phyloP scores from a whole-genome alignment of 2,113 vertebrate genomes.

The Aramus guarauna region DNA sequence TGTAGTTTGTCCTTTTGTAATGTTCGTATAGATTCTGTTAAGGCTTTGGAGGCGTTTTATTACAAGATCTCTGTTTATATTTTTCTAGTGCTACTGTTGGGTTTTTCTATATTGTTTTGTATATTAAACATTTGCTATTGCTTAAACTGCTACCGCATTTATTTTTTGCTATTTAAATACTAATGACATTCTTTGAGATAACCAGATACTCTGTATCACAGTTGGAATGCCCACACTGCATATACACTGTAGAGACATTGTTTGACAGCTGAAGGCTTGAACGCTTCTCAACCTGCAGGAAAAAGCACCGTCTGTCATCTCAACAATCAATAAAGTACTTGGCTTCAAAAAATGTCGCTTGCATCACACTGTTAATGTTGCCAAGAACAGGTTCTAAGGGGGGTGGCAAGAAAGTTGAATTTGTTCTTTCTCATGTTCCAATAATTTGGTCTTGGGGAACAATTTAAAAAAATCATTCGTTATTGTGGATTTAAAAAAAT shows the following conservation, averaged over 20 bases:
- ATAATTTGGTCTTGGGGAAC: background rate
- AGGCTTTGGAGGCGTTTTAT: background rate
- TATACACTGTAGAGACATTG: background rate
- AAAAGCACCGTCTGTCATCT: background rate
- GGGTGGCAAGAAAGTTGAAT: background rate
- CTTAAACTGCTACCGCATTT: background rate
- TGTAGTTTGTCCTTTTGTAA: background rate
- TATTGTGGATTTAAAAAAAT: background rate
- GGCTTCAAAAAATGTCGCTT: background rate
- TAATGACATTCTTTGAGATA: background rate
- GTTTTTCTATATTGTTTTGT: background rate
- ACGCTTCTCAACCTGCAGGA: background rate
- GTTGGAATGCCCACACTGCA: background rate
- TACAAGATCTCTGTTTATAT: background rate
- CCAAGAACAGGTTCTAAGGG: background rate
- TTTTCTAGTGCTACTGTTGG: background rate
- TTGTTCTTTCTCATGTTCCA: background rate
- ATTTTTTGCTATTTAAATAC: background rate
- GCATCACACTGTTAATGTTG: background rate
- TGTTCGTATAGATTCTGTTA: fast-evolving
- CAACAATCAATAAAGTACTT: background rate
- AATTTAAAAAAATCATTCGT: background rate
- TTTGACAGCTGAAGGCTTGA: background rate
- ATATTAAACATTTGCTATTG: background rate
- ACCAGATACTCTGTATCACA: background rate